phyloP scores from a whole-genome alignment of 2,888 invertebrate species.

The Matsumyia berberina region DNA sequence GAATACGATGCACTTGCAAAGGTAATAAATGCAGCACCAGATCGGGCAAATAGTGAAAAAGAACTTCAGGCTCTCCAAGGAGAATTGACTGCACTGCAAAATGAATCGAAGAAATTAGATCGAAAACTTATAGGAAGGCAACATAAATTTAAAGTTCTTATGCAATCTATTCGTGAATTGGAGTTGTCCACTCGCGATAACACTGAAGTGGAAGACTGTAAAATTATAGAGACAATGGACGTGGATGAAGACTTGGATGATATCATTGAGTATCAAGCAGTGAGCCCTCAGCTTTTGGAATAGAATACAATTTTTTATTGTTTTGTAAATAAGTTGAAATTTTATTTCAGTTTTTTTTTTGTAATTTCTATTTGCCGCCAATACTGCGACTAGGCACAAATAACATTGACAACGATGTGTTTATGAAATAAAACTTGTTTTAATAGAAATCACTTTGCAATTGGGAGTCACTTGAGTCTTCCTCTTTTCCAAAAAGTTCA shows the following conservation, averaged over 20 bases:
- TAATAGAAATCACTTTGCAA: too few species aligned
- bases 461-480: too few species aligned
- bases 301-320: constrained; percentile 23
- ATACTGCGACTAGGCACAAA: background rate
- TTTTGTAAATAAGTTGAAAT: constrained; percentile 49
- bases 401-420: too few species aligned
- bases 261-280: constrained; percentile 69
- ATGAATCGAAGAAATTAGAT: constrained; percentile 88
- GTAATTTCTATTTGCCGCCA: background rate
- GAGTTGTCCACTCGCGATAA: constrained; percentile 90
- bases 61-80: constrained; percentile 88
- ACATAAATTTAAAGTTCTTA: constrained; percentile 94
- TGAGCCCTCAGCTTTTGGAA: constrained; percentile 68
- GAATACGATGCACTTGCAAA: constrained; percentile 96
- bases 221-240: constrained; percentile 77
- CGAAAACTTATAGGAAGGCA: constrained; percentile 90
- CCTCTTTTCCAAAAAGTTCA: too few species aligned
- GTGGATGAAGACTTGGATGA: constrained; percentile 84
- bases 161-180: constrained; percentile 92
- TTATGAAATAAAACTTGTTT: too few species aligned
- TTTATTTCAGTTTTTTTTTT: background rate
- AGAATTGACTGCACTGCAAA: constrained; percentile 88
- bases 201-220: constrained; percentile 85
- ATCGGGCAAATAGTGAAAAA: constrained; percentile 90
- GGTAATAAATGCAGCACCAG: constrained; percentile 93